Evolutionary conservation across 2,888 invertebrate genomes (phyloP).

Genomic region (Rhamnusium bicolor): DNA sequence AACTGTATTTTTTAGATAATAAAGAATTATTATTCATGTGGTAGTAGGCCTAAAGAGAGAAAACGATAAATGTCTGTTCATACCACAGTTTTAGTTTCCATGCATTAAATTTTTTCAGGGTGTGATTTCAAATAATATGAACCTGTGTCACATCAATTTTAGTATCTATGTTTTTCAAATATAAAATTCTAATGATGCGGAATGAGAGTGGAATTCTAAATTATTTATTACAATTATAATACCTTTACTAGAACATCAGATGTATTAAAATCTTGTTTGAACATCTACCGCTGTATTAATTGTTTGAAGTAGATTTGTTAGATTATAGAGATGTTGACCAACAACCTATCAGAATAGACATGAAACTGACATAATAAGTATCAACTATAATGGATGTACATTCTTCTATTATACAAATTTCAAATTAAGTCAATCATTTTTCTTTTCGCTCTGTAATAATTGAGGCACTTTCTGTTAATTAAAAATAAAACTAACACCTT

Average conservation of each 20-base stretch:
- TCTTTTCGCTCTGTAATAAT: not conserved
- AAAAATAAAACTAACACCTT: not conserved
- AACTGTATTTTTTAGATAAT: no score
- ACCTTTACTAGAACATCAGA: not conserved
- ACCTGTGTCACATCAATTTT: not conserved
- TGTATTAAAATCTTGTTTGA: not conserved
- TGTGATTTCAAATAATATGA: not conserved
- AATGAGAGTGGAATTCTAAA: not conserved
- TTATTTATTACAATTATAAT: not conserved
- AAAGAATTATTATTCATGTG: no score
- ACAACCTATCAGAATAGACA: not conserved
- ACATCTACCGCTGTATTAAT: not conserved
- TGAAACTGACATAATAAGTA: not conserved
- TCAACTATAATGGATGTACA: not conserved
- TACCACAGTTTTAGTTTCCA: no score
- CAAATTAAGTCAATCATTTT: not conserved
- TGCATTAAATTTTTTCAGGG: no score
- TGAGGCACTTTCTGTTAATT: not conserved
- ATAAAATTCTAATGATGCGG: not conserved
- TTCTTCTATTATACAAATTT: not conserved
- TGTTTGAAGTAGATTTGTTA: not conserved
- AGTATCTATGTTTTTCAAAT: not conserved
- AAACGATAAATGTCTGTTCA: no score
- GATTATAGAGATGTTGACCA: not conserved
- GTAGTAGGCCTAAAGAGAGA: no score